Percentiles rank a stretch among this genome's conserved stretches.
phyloP scores from a whole-genome alignment of 2,113 vertebrate species.

The Oryzias javanicus region DNA sequence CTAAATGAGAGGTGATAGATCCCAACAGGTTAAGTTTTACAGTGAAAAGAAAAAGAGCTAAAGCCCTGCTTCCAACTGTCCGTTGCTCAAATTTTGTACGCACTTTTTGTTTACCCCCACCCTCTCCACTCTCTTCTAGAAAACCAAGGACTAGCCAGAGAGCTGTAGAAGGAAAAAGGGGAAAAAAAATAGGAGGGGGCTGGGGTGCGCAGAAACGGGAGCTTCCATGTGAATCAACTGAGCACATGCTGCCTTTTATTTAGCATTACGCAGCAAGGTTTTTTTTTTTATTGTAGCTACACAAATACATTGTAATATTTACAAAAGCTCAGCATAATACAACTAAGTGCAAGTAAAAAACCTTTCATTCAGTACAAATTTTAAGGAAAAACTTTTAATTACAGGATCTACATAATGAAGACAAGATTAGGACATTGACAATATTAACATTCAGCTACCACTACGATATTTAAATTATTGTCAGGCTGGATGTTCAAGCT shows the following conservation, averaged over 20 bases:
- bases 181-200: constrained; percentile 50
- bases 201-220: constrained; percentile 37
- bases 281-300: constrained; percentile 10
- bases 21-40: not conserved
- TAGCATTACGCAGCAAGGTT: constrained; percentile 19
- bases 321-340: not conserved
- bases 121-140: not conserved
- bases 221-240: constrained; percentile 42
- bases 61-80: constrained; percentile 16
- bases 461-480: constrained; percentile 1
- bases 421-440: too few relatives aligned
- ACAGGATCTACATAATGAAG: too few relatives aligned
- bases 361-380: too few relatives aligned
- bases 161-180: constrained; percentile 52
- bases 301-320: constrained; percentile 4
- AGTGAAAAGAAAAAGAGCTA: constrained; percentile 1
- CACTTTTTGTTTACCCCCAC: constrained; percentile 16
- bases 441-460: not conserved
- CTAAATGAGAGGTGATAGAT: not conserved
- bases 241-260: constrained; percentile 45
- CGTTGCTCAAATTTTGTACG: constrained; percentile 17
- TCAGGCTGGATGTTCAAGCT: constrained; percentile 18
- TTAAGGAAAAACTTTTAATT: too few relatives aligned
- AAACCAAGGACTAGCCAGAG: constrained; percentile 31
- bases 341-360: too few relatives aligned